Base-by-base conservation (phyloP, 2,888 invertebrate genomes). In the Hirtodrosophila confusa region DNA sequence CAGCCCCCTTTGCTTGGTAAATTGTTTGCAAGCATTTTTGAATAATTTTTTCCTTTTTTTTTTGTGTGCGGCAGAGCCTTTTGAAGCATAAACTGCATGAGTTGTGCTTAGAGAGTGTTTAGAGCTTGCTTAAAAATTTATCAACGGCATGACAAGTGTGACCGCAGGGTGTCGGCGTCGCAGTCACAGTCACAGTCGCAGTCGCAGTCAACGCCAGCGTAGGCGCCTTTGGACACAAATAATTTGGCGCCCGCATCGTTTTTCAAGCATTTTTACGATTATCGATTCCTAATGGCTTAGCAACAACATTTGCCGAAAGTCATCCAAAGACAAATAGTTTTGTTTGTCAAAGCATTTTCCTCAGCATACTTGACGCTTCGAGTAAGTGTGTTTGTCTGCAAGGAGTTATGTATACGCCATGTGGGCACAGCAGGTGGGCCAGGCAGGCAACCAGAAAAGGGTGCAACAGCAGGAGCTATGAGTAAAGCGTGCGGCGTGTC, bases 21-120 rank as follows among this genome's bases (percentile, higher is more conserved):
- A 86, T 82, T 89, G 88, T 80, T 88, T 88, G 82, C 87, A 74
- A 78, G 88, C 83, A 82, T 88, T 89, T 89, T 84, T 88, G 88
- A 88, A 89, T 88, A 86, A 88, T 89, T 86, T 89, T 60, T 31
- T 45, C 45, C 31, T 37, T 12, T 43, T 33, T 11, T 53, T 51
- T 44, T 10, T 64, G 49, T 33, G 43, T 51, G 48, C 17, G n/a
- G 9, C 41, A 33, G 29, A 53, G 65, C 51, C 60, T 53, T 73
- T 68, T 68, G 50, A 54, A 56, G 69, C 67, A 67, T 85, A 85
- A 82, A 66, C 71, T 80, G 82, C 82, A 82, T 77, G 82, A 75
- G 79, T 80, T 80, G 87, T 76, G 75, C 78, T 87, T 78, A 76
- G 80, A 71, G 78, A 85, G 86, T 89, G 80, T 89, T 88, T 86